These are phyloP conservation scores for Empis livida DNA, from an alignment of 2,888 invertebrate genomes.

Conservation along the genomic window DNA sequence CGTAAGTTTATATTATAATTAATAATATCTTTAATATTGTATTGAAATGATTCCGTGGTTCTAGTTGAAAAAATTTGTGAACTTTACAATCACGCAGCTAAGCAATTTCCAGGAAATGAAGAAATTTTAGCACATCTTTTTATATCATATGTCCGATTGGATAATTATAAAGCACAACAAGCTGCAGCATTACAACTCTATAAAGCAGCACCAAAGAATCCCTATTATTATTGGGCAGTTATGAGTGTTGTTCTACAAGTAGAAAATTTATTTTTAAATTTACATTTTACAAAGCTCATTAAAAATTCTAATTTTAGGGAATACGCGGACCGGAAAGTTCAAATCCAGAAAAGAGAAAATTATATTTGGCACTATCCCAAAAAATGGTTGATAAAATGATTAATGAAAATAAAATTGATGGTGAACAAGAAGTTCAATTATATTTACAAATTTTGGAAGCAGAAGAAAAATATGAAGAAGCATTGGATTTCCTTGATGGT, in stretches of 20 bases:
- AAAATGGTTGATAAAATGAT: conserved; percentile 88
- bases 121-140: conserved; percentile 89
- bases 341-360: conserved; percentile 45
- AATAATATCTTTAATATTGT: neutral
- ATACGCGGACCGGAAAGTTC: conserved; percentile 37
- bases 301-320: conserved; percentile 21
- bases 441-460: conserved; percentile 78
- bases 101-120: conserved; percentile 75
- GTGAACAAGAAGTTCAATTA: conserved; percentile 85
- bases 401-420: conserved; percentile 74
- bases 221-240: conserved; percentile 96
- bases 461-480: conserved; percentile 68
- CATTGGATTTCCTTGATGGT: conserved; percentile 67
- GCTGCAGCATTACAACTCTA: conserved; percentile 79
- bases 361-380: conserved; percentile 78
- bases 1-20: conserved; percentile 43
- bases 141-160: conserved; percentile 86
- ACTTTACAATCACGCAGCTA: conserved; percentile 79
- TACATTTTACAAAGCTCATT: no score
- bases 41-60: no score
- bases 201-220: conserved; percentile 84
- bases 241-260: conserved; percentile 95
- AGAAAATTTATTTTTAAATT: no score
- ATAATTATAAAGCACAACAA: conserved; percentile 83
- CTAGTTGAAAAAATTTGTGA: conserved; percentile 79